phyloP scores from a whole-genome alignment of 2,113 vertebrate species.

The Philantomba maxwellii region DNA sequence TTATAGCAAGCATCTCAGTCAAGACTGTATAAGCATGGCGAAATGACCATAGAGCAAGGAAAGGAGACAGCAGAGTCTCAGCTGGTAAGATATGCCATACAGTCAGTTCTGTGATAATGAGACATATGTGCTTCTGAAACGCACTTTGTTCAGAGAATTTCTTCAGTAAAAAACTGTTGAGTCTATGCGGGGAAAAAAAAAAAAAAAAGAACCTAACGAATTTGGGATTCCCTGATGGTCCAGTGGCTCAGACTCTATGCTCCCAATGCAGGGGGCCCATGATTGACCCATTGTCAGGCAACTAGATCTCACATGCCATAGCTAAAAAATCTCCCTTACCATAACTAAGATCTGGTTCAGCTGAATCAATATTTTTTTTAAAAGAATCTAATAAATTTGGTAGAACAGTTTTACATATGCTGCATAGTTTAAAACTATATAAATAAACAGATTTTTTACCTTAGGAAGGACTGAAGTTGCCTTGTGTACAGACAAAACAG shows the following conservation, averaged over 20 bases:
- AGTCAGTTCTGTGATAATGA: background rate
- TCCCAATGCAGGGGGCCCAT: background rate
- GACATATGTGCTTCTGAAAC: background rate
- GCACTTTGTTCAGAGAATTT: background rate
- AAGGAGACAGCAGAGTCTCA: background rate
- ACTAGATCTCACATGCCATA: background rate
- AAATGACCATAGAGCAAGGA: background rate
- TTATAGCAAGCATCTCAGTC: background rate
- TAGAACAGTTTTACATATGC: background rate
- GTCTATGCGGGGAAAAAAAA: background rate
- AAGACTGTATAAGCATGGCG: background rate
- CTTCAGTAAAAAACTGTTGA: background rate
- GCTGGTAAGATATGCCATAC: background rate
- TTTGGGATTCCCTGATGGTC: background rate
- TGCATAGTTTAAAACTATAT: background rate
- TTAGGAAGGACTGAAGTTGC: background rate
- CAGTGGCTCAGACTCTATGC: background rate
- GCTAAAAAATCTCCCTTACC: background rate
- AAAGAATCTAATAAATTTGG: background rate
- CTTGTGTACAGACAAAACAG: background rate
- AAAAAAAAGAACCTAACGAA: background rate
- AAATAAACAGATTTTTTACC: background rate
- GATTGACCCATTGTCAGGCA: background rate
- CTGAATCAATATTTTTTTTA: background rate
- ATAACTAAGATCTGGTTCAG: background rate